Evolutionary conservation across 2,888 invertebrate species (phyloP).

Genomic region (Eupithecia exiguata): DNA sequence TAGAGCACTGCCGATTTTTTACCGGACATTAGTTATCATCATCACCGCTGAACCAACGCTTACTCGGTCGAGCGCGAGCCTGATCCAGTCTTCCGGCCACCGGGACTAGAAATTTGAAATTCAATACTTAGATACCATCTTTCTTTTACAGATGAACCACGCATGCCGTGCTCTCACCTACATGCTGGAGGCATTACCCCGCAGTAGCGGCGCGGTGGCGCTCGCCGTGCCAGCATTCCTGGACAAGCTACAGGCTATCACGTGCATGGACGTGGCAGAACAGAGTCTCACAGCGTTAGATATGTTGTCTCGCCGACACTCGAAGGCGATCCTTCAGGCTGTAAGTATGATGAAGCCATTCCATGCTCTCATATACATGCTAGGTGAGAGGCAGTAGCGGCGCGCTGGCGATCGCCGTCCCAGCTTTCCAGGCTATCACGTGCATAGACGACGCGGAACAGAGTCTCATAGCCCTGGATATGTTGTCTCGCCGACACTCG

Average conservation of each 20-base stretch:
- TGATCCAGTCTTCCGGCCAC: too few relatives aligned
- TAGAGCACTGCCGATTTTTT: not conserved
- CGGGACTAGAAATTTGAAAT: too few relatives aligned
- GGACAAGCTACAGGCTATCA: constrained; percentile 98
- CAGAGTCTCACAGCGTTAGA: constrained; percentile 98
- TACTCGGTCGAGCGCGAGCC: too few relatives aligned
- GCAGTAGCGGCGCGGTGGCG: constrained; percentile 97
- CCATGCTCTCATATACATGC: too few relatives aligned
- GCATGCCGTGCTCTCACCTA: constrained; percentile 99
- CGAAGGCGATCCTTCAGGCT: constrained; percentile 97
- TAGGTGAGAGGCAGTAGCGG: too few relatives aligned
- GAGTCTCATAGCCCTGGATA: too few relatives aligned
- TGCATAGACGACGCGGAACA: too few relatives aligned
- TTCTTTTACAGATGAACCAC: constrained; percentile 94
- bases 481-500: too few relatives aligned
- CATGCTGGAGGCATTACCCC: constrained; percentile 99
- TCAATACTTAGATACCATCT: not conserved
- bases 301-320: constrained; percentile 97
- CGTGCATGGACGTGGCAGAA: constrained; percentile 99
- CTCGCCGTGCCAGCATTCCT: constrained; percentile 98
- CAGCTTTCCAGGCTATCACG: too few relatives aligned
- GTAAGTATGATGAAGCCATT: constrained; percentile 73
- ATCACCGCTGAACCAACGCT: too few relatives aligned
- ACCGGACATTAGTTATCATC: too few relatives aligned
- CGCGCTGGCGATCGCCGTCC: too few relatives aligned